A percentile compares a stretch with the other conserved stretches of the same genome.
Evolutionary conservation across 2,888 invertebrate species (phyloP).

Genomic region (Vandiemenella viatica): DNA sequence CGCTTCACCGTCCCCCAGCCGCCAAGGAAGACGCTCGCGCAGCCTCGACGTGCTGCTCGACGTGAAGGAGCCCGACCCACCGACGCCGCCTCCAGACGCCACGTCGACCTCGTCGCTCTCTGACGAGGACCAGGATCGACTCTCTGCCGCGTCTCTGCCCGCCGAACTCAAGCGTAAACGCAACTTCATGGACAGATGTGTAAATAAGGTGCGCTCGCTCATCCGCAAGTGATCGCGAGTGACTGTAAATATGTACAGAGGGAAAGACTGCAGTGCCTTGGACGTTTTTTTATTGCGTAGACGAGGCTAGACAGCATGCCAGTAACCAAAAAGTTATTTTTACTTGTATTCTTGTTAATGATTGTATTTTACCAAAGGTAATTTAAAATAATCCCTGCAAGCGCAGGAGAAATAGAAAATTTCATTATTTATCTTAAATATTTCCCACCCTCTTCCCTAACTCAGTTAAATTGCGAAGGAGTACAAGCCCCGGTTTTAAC

Average conservation of each 20-base stretch:
- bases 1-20: slow-evolving; percentile 1
- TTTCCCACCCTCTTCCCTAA: too few species aligned
- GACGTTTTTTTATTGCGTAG: too few species aligned
- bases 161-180: slow-evolving; percentile 50
- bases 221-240: slow-evolving; percentile 33
- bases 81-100: not conserved
- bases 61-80: slow-evolving; percentile 19
- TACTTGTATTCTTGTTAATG: too few species aligned
- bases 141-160: slow-evolving; percentile 40
- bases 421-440: too few species aligned
- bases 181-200: slow-evolving; percentile 74
- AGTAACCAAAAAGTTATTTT: too few species aligned
- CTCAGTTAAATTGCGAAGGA: too few species aligned
- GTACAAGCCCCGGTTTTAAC: too few species aligned
- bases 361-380: too few species aligned
- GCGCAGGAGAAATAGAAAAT: too few species aligned
- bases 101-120: not conserved
- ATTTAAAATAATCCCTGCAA: too few species aligned
- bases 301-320: too few species aligned
- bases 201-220: slow-evolving; percentile 67
- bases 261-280: not conserved
- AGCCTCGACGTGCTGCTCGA: slow-evolving; percentile 48
- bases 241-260: not conserved
- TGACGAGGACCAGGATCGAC: slow-evolving; percentile 24
- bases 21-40: slow-evolving; percentile 34